Evolutionary conservation across 2,113 vertebrate species (phyloP).

Genomic region (Podarcis muralis): DNA sequence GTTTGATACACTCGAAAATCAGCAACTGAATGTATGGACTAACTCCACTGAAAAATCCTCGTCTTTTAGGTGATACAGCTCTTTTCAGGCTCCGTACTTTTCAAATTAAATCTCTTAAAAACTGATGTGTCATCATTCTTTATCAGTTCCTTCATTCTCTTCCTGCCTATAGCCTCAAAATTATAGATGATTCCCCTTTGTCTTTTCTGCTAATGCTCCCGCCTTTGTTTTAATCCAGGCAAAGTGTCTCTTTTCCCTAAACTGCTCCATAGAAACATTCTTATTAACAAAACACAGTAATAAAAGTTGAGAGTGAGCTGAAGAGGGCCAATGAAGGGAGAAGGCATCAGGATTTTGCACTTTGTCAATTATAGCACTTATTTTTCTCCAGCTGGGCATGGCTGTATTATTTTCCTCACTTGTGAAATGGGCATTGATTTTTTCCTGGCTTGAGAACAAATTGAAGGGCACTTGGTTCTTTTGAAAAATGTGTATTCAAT

Average conservation of each 20-base stretch:
- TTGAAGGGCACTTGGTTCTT: not conserved
- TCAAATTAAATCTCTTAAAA: not conserved
- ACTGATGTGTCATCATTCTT: not conserved
- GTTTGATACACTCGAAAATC: too few relatives aligned
- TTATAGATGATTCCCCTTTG: not conserved
- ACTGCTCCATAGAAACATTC: not conserved
- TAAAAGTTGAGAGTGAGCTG: not conserved
- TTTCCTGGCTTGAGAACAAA: not conserved
- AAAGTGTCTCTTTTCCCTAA: not conserved
- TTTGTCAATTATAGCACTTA: not conserved
- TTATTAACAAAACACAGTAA: not conserved
- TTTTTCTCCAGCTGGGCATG: not conserved
- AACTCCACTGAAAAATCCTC: too few relatives aligned
- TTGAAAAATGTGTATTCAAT: not conserved
- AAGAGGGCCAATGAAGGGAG: not conserved
- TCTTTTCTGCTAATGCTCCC: too few relatives aligned
- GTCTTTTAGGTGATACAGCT: too few relatives aligned
- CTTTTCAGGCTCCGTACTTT: not conserved
- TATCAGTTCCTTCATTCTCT: not conserved
- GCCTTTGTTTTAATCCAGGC: not conserved
- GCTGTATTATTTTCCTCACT: conserved; percentile 1
- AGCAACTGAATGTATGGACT: too few relatives aligned
- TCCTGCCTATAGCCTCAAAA: not conserved
- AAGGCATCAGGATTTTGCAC: not conserved
- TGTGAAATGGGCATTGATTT: conserved; percentile 14